Conservation (phyloP, 2,113 vertebrate genomes). For the Axis porcinus region DNA sequence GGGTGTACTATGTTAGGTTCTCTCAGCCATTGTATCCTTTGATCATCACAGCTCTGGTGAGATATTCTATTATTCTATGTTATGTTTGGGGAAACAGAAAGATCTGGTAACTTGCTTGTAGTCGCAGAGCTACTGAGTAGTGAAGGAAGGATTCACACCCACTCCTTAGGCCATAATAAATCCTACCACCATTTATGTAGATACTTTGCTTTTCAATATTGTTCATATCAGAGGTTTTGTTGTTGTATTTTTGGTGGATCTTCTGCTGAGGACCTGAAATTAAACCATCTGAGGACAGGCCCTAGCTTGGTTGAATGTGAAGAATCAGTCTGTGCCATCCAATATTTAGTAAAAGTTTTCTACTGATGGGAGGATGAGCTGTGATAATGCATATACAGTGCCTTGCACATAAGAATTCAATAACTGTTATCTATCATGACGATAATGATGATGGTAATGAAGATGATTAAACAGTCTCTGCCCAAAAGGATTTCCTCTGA, state of each 20-base stretch:
- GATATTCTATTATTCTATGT: background rate
- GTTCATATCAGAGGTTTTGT: background rate
- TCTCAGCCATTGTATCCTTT: background rate
- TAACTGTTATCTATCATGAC: slow-evolving; percentile 35
- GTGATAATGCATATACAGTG: background rate
- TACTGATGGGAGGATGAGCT: background rate
- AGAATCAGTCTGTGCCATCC: background rate
- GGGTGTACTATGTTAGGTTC: background rate
- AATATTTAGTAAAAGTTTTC: background rate
- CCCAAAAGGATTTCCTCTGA: slow-evolving; percentile 45
- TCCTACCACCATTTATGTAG: background rate
- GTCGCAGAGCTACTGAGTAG: background rate
- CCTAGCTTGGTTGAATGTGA: background rate
- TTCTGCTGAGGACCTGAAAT: background rate
- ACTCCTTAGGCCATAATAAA: background rate
- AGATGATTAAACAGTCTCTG: slow-evolving; percentile 56
- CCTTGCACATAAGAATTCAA: slow-evolving; percentile 32
- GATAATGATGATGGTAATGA: slow-evolving; percentile 57
- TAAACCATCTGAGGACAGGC: background rate
- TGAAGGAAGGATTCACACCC: background rate
- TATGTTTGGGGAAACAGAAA: background rate
- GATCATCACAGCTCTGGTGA: background rate
- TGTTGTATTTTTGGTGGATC: background rate
- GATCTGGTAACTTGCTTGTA: background rate
- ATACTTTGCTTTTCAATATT: background rate